Evolutionary conservation across 2,797 vertebrate genomes (phyloP), one percentile per base, ranked within the genome.

Genomic region (Tragopan temminckii): DNA sequence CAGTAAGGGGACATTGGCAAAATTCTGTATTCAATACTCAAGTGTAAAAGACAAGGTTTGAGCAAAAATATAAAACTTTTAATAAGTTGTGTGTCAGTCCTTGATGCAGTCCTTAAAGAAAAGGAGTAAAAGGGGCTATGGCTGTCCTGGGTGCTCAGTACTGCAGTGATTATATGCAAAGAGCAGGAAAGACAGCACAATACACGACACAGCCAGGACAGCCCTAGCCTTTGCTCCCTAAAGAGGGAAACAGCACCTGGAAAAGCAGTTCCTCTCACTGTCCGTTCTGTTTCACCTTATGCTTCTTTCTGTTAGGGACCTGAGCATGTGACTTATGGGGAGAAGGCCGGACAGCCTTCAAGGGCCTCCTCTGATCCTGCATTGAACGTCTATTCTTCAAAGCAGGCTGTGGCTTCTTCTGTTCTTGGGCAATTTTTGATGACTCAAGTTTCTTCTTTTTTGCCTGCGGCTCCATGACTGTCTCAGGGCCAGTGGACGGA

Each of bases 281-380:
- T 93, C 89, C 87, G 0, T 68, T 94, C 0, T 0, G 21, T 55
- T 96, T 96, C 62, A 82, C 64, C 46, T 66, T 96, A 5, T 85
- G 94, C 77, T 96, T 97, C 90, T 97, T 98, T 48, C 78, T 95
- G 18, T 88, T 14, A 38, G 74, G 90, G 36, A 63, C 80, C 19
- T n/a, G 88, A 62, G 91, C 79, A 43, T 4, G 42, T 57, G 57
- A 43, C 15, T 46, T 43, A 68, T 91, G 82, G 52, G 62, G 21
- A 25, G 63, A 63, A 31, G 77, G 71, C 20, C 13, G 45, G 59
- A 45, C 45, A 67, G 75, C 46, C 80, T 86, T 95, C 67, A 66
- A 46, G 20, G 59, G 70, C 75, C 67, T 96, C 67, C 87, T 94
- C 82, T 91, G 96, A 42, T 89, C 89, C 77, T 89, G 92, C 71